Evolutionary conservation across 2,797 vertebrate species (phyloP), one percentile per base, ranked within the genome.

Genomic region (Triplophysa yarkandensis): DNA sequence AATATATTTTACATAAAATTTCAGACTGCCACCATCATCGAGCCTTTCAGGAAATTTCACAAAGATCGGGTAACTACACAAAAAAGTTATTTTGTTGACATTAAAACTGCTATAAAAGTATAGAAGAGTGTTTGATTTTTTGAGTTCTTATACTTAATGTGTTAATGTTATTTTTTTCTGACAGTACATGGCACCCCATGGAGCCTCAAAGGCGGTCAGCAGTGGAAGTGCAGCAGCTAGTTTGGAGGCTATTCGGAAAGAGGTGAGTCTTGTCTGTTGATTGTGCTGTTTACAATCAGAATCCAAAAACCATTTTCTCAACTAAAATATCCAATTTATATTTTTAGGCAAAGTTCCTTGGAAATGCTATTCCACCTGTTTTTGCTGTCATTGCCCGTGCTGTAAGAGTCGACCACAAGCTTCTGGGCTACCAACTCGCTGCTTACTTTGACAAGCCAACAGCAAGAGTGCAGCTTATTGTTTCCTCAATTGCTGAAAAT

Each of bases 371-470:
- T 66, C 2, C 78, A 34, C 93, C 94, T 61, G 64, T 48, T 8
- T 61, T 92, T 70, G 90, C 89, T 48, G 77, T 79, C 82, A 84
- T 93, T 52, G 81, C 93, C 61, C 90, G 91, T 64, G 88, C 88
- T 13, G 67, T 93, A 46, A 90, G 83, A 83, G 80, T 81, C 0
- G 87, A 93, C 73, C 88, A 87, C 16, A 92, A 88, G 68, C 83
- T 41, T 5, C 17, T 91, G 79, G 94, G 94, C 70, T 91, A 93
- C 81, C 93, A 95, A 86, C 30, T 93, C 0, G 86, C 92, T 55
- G 85, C 85, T 14, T 95, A 93, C 62, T 30, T 83, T 27, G 91
- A 93, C 79, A 77, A 85, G 61, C 0, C 71, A 43, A 89, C 32
- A 43, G 81, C 85, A 58, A 90, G 88, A 81, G 0, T 94, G 25